These are phyloP conservation scores for Drosophila ironensis DNA, from an alignment of 1,140 invertebrate species.

Conservation along the genomic window DNA sequence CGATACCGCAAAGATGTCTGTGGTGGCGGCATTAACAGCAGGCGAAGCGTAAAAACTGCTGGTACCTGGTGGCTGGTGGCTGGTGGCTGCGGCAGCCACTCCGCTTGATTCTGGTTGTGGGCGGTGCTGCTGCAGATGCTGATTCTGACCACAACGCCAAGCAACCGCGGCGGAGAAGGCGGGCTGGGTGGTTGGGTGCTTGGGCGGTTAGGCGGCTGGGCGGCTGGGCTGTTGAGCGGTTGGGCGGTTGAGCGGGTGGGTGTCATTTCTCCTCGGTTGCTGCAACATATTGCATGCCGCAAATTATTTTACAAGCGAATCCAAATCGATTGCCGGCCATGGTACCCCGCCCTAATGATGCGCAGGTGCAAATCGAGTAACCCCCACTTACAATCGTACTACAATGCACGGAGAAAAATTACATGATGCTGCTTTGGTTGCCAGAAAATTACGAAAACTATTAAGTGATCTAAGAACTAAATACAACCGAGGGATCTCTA, in stretches of 20 bases:
- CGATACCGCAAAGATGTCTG: conserved; percentile 42
- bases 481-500: too few species aligned
- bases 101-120: neutral
- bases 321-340: conserved; percentile 54
- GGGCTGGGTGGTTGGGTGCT: neutral
- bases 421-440: neutral
- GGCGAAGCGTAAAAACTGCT: conserved; percentile 52
- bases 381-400: conserved; percentile 5
- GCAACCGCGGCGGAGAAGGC: conserved; percentile 57
- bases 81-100: neutral
- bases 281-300: conserved; percentile 75
- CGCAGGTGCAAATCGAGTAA: conserved; percentile 47
- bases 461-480: too few species aligned
- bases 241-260: conserved; percentile 4
- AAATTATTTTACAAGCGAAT: conserved; percentile 65
- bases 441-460: too few species aligned
- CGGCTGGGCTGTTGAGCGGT: conserved; percentile 14
- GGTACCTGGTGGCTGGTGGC: conserved; percentile 5
- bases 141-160: conserved; percentile 63
- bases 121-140: conserved; percentile 24
- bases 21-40: conserved; percentile 44
- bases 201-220: conserved; percentile 2
- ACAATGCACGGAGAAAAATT: neutral
- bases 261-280: conserved; percentile 50
- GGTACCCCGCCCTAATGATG: conserved; percentile 40